A percentile compares a stretch with the other conserved stretches of the same genome.
Conservation (phyloP, 2,113 vertebrate species). For the Nicator chloris region DNA sequence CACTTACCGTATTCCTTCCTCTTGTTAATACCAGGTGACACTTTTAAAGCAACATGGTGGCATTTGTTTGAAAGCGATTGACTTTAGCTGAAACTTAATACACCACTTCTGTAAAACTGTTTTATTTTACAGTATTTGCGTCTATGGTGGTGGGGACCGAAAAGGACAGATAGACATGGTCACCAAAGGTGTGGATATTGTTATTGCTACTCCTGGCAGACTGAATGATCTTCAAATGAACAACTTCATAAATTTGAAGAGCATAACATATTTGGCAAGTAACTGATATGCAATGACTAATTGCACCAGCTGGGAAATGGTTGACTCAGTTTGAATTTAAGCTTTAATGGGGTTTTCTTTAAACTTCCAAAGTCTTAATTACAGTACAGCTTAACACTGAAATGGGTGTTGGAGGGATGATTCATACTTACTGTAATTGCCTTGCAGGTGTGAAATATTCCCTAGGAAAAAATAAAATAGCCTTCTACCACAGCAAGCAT, state of each 20-base stretch:
- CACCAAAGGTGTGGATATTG: slow-evolving; percentile 87
- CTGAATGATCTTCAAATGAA: slow-evolving; percentile 96
- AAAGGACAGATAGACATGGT: slow-evolving; percentile 82
- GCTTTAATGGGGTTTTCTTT: not conserved
- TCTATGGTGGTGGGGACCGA: slow-evolving; percentile 94
- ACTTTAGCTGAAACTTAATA: not conserved
- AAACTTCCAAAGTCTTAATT: not conserved
- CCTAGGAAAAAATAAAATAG: not conserved
- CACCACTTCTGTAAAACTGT: not conserved
- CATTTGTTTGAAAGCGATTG: not conserved
- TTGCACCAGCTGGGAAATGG: not conserved
- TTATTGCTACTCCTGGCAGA: slow-evolving; percentile 95
- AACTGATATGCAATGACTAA: not conserved
- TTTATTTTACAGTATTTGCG: slow-evolving; percentile 80
- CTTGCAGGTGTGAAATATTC: not conserved
- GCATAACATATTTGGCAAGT: slow-evolving; percentile 91
- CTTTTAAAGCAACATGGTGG: not conserved
- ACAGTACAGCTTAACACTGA: not conserved
- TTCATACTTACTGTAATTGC: not conserved
- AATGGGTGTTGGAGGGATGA: not conserved
- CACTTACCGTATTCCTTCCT: not conserved
- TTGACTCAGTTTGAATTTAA: not conserved
- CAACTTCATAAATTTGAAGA: slow-evolving; percentile 83
- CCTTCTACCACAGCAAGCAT: not conserved
- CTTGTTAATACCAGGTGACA: not conserved